These are phyloP conservation scores for Hucho hucho DNA, from an alignment of 2,113 vertebrate species.

Conservation along the genomic window DNA sequence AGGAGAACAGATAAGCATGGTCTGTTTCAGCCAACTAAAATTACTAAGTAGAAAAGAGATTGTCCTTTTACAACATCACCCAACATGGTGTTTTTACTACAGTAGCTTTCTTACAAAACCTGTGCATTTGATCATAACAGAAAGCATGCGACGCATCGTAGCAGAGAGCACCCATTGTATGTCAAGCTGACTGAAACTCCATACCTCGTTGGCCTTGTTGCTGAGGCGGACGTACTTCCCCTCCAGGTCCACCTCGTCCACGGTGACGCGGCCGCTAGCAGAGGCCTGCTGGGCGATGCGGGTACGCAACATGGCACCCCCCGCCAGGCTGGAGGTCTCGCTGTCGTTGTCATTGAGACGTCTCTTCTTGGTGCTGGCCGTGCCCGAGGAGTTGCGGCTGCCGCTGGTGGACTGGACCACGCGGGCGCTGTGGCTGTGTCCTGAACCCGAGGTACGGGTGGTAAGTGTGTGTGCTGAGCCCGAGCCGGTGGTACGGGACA, in stretches of 20 bases:
- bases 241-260: slow-evolving; percentile 92
- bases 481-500: slow-evolving; percentile 68
- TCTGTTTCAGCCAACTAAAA: neutral
- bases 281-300: slow-evolving; percentile 88
- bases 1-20: neutral
- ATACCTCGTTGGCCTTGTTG: slow-evolving; percentile 92
- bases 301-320: slow-evolving; percentile 74
- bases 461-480: slow-evolving; percentile 1
- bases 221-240: slow-evolving; percentile 91
- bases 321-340: slow-evolving; percentile 67
- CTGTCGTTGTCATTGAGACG: slow-evolving; percentile 81
- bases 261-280: slow-evolving; percentile 86
- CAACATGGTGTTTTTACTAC: neutral
- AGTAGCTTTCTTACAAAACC: neutral
- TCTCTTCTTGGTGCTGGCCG: slow-evolving; percentile 80
- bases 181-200: too few species aligned
- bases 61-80: neutral
- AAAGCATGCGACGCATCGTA: neutral
- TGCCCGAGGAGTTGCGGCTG: slow-evolving; percentile 69
- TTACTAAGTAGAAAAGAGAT: neutral
- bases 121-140: too few species aligned
- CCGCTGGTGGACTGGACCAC: slow-evolving; percentile 59
- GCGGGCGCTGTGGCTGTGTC: slow-evolving; percentile 55
- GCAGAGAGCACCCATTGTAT: too few species aligned
- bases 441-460: slow-evolving; percentile 49